Evolutionary conservation across 2,888 invertebrate species (phyloP).

Genomic region (Athripsodes cinereus): DNA sequence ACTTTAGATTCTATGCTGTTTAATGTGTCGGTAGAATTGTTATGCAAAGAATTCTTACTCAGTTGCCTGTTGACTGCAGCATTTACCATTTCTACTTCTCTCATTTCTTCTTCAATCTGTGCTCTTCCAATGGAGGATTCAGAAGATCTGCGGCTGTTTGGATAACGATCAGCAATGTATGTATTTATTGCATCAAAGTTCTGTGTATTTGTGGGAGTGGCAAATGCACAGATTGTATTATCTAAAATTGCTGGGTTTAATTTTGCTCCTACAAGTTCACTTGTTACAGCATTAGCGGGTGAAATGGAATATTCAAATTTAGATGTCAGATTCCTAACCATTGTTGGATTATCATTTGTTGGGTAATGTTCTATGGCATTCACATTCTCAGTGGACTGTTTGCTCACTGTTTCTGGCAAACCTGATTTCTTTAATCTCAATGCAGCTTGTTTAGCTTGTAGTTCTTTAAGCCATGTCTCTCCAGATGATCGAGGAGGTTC

Average conservation of each 20-base stretch:
- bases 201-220: constrained; percentile 5
- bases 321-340: constrained; percentile 62
- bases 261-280: not conserved
- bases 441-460: constrained; percentile 71
- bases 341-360: constrained; percentile 23
- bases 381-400: constrained; percentile 18
- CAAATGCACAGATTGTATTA: not conserved
- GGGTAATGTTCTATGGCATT: constrained; percentile 7
- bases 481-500: constrained; percentile 39
- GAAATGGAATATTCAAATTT: constrained; percentile 62
- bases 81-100: constrained; percentile 52
- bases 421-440: constrained; percentile 42
- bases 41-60: constrained; percentile 37
- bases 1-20: constrained; percentile 30
- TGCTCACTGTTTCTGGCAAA: constrained; percentile 35
- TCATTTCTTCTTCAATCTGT: constrained; percentile 51
- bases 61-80: constrained; percentile 40
- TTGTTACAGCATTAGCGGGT: constrained; percentile 24
- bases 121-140: constrained; percentile 37
- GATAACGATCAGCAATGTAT: constrained; percentile 17
- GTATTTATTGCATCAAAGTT: constrained; percentile 16
- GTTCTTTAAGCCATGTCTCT: constrained; percentile 69
- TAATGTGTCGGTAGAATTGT: constrained; percentile 45
- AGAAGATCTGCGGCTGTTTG: constrained; percentile 19
- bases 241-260: not conserved